phyloP scores from a whole-genome alignment of 2,797 vertebrate genomes.

The Cirrhinus molitorella region DNA sequence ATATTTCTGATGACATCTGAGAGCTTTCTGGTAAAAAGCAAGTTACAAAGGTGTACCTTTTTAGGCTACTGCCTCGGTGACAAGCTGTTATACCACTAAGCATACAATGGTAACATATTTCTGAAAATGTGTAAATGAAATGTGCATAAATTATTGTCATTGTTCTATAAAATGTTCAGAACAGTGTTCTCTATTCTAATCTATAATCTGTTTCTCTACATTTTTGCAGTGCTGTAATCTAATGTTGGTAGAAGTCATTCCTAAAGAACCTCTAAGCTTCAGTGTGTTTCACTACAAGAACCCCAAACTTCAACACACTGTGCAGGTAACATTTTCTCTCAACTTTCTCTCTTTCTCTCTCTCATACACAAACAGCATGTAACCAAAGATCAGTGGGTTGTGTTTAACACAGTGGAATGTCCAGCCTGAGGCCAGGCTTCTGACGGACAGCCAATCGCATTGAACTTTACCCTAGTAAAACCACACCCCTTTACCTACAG shows the following conservation, averaged over 20 bases:
- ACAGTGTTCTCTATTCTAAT: not conserved
- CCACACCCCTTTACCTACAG: constrained; percentile 48
- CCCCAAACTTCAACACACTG: constrained; percentile 97
- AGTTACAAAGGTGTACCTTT: not conserved
- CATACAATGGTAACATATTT: not conserved
- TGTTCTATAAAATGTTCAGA: not conserved
- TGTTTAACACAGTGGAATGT: constrained; percentile 51
- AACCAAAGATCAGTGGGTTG: constrained; percentile 21
- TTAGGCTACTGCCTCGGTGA: not conserved
- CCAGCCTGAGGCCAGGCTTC: constrained; percentile 42
- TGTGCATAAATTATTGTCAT: not conserved
- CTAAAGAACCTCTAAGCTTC: constrained; percentile 96
- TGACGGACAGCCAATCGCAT: constrained; percentile 38
- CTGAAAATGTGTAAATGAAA: not conserved
- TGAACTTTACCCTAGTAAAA: constrained; percentile 54
- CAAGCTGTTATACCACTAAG: not conserved
- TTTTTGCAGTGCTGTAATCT: constrained; percentile 92
- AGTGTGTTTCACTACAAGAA: constrained; percentile 99
- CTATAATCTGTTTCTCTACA: not conserved
- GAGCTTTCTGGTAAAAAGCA: too few relatives aligned
- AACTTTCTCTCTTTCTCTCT: constrained; percentile 12
- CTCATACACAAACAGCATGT: constrained; percentile 19
- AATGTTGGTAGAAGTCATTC: constrained; percentile 97
- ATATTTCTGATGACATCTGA: too few relatives aligned
- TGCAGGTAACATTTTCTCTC: constrained; percentile 88